Evolutionary conservation across 2,888 invertebrate species (phyloP), one percentile per base, ranked within the genome.

Genomic region (Leistus spinibarbis): DNA sequence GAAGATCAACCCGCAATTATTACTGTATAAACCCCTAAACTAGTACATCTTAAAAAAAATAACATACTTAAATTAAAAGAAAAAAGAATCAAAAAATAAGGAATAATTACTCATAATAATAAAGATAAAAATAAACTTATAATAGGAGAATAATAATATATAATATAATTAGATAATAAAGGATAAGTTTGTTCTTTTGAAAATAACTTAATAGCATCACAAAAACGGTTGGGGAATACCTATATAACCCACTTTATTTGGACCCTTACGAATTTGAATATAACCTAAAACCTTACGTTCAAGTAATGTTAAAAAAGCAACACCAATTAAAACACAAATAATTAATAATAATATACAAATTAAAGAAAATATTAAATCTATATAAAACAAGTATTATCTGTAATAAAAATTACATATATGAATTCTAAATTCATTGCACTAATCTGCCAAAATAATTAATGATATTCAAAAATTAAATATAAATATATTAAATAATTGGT

Each of bases 151-250:
- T 88, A 85, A 87, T 89, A 89, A 89, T 89, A 92, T 81, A 86
- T 83, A 80, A 87, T 81, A 87, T 88, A 89, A 89, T 91, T 92
- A 72, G 89, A 89, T 81, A 86, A 84, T 79, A 83, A 82, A 79
- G 89, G 89, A 84, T 86, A 88, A 84, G 84, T 87, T 83, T 88
- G 87, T 82, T 91, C 91, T 76, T 92, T 93, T 80, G 86, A 86
- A 88, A 93, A 91, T 85, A 93, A 88, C 81, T 91, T 93, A 86
- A 93, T 86, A 40, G 90, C 92, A 89, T 93, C 92, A 65, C 89
- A 88, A 89, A 93, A 90, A 83, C n/a, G 92, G 91, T 78, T 93
- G 92, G 76, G 90, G 84, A 82, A 92, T 81, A 0, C 92, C 92
- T 53, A 87, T 81, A 79, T 90, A 80, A 0, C 90, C 89, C 1